Conservation (phyloP, 2,797 vertebrate species). For the Helarctos malayanus region DNA sequence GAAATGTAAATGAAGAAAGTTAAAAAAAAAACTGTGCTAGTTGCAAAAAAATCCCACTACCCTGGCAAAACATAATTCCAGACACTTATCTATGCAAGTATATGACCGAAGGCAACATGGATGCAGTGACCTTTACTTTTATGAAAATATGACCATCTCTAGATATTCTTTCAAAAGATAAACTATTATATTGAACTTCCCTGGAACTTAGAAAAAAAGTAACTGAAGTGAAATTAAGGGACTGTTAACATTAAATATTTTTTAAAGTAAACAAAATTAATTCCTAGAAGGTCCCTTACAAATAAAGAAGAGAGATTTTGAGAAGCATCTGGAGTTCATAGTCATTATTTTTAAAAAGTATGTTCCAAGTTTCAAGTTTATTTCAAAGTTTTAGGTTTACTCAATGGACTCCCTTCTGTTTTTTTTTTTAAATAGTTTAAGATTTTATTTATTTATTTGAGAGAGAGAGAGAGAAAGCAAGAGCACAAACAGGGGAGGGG, state of each 20-base stretch:
- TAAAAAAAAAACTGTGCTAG: background rate
- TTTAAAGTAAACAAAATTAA: background rate
- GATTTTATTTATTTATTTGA: background rate
- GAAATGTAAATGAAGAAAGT: background rate
- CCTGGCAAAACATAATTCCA: background rate
- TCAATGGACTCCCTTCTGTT: background rate
- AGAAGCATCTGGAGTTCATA: background rate
- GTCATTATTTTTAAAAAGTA: background rate
- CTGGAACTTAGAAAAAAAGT: background rate
- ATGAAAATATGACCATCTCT: background rate
- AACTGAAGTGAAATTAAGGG: background rate
- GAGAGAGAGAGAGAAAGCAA: background rate
- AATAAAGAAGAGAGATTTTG: background rate
- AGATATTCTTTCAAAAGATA: background rate
- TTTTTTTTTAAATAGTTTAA: background rate
- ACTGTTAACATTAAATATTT: background rate
- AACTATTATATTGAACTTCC: slow-evolving; percentile 1
- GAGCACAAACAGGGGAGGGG: background rate
- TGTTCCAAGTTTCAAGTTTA: background rate
- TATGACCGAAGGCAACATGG: background rate
- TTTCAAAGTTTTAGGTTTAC: background rate
- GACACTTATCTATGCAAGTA: background rate
- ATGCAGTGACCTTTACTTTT: background rate
- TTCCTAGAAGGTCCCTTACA: slow-evolving; percentile 16
- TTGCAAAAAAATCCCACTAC: background rate